Conservation (phyloP, 2,888 invertebrate genomes). For the Synergus laeviventris region DNA sequence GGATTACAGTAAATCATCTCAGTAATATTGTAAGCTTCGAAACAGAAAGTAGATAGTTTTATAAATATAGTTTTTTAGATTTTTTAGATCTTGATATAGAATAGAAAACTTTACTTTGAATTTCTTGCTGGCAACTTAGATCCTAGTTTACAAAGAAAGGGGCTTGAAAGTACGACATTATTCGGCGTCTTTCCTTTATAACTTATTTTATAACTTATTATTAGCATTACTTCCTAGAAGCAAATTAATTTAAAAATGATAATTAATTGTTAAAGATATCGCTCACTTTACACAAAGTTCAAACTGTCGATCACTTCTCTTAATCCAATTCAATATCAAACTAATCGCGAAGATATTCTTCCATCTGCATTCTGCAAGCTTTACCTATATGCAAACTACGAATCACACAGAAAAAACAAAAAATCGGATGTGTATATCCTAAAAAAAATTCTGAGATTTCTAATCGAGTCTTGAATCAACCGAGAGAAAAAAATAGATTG, state of each 20-base stretch:
- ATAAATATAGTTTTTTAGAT: no score
- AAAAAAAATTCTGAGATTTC: no score
- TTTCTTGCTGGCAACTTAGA: not conserved
- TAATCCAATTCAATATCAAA: no score
- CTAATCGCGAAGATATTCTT: not conserved
- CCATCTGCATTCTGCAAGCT: not conserved
- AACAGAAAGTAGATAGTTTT: not conserved
- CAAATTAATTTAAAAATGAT: not conserved
- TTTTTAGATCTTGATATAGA: no score
- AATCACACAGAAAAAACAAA: not conserved
- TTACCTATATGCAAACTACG: not conserved
- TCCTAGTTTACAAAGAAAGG: not conserved
- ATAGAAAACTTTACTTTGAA: not conserved
- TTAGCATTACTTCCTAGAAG: not conserved
- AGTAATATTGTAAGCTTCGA: not conserved
- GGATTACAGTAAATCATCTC: not conserved
- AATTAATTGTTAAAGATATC: not conserved
- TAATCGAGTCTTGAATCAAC: no score
- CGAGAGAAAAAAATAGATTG: no score
- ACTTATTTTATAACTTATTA: not conserved
- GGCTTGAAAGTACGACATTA: not conserved
- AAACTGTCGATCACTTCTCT: not conserved
- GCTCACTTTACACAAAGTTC: not conserved
- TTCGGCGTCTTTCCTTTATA: slow-evolving; percentile 7
- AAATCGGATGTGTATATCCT: not conserved